Conservation (phyloP, 37 sponge, comb jelly and placozoan genomes). For the Chondrosia reniformis region DNA sequence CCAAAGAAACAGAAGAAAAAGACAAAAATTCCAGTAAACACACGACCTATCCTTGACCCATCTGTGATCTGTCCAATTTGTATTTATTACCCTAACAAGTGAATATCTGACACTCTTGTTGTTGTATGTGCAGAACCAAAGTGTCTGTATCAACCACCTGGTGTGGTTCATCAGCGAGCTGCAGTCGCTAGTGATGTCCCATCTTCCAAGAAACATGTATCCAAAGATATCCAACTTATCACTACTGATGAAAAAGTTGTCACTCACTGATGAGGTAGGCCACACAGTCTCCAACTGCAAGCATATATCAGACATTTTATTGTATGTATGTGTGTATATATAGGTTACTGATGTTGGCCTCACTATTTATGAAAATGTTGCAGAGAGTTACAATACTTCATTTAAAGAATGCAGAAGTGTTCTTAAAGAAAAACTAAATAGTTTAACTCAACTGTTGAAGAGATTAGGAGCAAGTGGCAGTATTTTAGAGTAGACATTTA, state of each 20-base stretch:
- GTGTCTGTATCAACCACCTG: background rate
- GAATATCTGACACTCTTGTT: too few relatives aligned
- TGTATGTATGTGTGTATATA: too few relatives aligned
- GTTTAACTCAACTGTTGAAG: too few relatives aligned
- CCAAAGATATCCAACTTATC: background rate
- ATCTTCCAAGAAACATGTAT: too few relatives aligned
- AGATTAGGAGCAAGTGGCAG: background rate
- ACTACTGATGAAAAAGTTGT: background rate
- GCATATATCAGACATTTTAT: background rate
- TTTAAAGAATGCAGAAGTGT: background rate
- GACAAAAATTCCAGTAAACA: too few relatives aligned
- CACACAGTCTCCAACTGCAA: too few relatives aligned
- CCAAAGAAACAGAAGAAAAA: constrained; percentile 8
- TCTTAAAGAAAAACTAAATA: background rate
- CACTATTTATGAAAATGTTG: background rate
- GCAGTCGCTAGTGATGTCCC: too few relatives aligned
- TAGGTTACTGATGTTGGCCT: too few relatives aligned
- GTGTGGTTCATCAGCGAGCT: background rate
- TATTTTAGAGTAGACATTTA: background rate
- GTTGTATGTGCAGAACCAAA: background rate
- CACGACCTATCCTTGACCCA: too few relatives aligned
- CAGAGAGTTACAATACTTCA: constrained; percentile 4
- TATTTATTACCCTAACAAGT: too few relatives aligned
- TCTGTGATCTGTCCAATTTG: too few relatives aligned
- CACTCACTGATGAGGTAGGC: background rate